Evolutionary conservation across 2,888 invertebrate genomes (phyloP), one percentile per base, ranked within the genome.

Genomic region (Monoplex corrugatus): DNA sequence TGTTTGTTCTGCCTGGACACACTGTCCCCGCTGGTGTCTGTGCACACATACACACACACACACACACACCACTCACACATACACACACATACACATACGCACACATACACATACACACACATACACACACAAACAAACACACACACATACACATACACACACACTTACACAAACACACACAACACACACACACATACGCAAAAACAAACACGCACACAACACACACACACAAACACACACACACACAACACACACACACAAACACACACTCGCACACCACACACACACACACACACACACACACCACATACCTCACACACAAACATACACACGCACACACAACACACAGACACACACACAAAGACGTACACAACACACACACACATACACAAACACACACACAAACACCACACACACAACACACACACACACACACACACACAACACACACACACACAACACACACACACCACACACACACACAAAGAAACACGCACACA

Each of bases 21-120:
- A 90, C 91, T 0, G 91, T 89, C 23, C 93, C 93, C 13, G 89
- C 89, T 16, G 93, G 93, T 0, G 93, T 93, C 94, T 94, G 89
- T 19, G 19, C 50, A 50, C 50, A 50, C 50, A 50, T 19, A 50
- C 50, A 50, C 50, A 50, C 50, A 50, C 50, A 50, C 50, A 50
- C 50, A 50, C 50, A 50, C 50, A 50, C 50, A 50, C 50, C 8
- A 8, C 50, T 19, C 87, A 40, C 44, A 86, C 35, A 13, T 28
- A 86, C 68, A 63, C 35, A 63, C 86, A 40, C 38, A 63, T 68
- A 68, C n/a, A 86, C 50, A 13, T 16, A 40, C 86, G 68, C 28
- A 63, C 85, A 57, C 3, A 50, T 10, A 63, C 35, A 40, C 38
- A 75, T 8, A 35, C 57, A 50, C 13, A 84, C 50, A 50, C 1